Conservation (phyloP, 2,797 vertebrate genomes). For the Ceryle rudis region DNA sequence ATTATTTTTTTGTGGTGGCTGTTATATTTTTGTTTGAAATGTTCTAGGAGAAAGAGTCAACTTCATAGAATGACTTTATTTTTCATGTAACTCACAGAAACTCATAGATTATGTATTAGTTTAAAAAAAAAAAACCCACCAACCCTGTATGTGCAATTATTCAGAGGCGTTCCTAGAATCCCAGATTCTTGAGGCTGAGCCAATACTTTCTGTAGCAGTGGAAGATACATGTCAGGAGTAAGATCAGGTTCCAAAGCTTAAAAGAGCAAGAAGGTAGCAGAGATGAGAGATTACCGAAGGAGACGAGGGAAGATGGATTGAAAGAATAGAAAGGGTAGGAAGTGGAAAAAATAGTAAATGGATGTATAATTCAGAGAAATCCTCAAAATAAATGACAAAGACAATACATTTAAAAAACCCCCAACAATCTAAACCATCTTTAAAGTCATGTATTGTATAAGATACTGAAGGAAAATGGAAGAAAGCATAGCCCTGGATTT, state of each 20-base stretch:
- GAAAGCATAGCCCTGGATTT: background rate
- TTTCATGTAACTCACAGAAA: background rate
- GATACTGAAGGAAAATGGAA: background rate
- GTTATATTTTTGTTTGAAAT: background rate
- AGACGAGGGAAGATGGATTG: background rate
- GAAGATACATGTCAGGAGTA: background rate
- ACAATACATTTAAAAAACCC: fast-evolving
- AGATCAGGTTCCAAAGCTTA: background rate
- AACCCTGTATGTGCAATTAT: background rate
- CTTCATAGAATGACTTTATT: background rate
- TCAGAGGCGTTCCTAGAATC: constrained; percentile 43
- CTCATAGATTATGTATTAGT: background rate
- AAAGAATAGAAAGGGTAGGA: background rate
- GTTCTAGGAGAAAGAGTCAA: background rate
- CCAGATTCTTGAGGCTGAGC: constrained; percentile 10
- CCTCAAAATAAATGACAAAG: background rate
- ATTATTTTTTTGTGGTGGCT: background rate
- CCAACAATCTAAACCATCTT: background rate
- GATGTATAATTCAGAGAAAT: background rate
- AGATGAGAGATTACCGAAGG: background rate
- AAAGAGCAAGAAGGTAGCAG: constrained; percentile 11
- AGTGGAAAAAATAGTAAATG: background rate
- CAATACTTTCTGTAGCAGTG: constrained; percentile 42
- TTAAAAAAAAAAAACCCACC: background rate
- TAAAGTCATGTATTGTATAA: background rate